Percentiles rank a stretch among this genome's conserved stretches.
Conservation (phyloP, 2,797 vertebrate species). For the Crenuchus spilurus region DNA sequence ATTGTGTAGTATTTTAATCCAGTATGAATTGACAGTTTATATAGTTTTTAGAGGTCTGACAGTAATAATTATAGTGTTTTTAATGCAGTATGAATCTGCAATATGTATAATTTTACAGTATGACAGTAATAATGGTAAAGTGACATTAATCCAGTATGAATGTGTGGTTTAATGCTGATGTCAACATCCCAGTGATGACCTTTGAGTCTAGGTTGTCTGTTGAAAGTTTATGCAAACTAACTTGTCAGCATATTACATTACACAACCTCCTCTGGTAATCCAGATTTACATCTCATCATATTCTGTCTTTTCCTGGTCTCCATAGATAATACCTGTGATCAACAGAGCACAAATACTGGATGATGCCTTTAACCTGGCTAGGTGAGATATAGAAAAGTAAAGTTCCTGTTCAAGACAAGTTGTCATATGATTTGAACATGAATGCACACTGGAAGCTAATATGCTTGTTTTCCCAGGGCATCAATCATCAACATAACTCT, state of each 20-base stretch:
- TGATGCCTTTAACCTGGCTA: conserved; percentile 90
- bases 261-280: neutral
- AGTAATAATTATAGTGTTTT: too few species aligned
- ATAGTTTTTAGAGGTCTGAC: too few species aligned
- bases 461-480: conserved; percentile 73
- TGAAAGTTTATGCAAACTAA: neutral
- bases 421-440: neutral
- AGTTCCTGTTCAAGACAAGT: neutral
- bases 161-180: too few species aligned
- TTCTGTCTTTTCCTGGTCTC: neutral
- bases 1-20: too few species aligned
- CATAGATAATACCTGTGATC: conserved; percentile 84
- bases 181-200: too few species aligned
- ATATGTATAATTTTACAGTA: too few species aligned
- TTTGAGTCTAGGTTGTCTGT: too few species aligned
- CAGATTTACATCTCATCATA: neutral
- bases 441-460: conserved; percentile 42
- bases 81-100: too few species aligned
- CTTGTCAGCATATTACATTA: neutral
- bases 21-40: too few species aligned
- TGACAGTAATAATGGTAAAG: too few species aligned
- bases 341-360: conserved; percentile 90
- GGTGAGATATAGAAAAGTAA: conserved; percentile 65
- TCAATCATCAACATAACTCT: conserved; percentile 68
- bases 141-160: too few species aligned